Evolutionary conservation across 2,888 invertebrate genomes (phyloP).

Genomic region (Itoplectis maculator): DNA sequence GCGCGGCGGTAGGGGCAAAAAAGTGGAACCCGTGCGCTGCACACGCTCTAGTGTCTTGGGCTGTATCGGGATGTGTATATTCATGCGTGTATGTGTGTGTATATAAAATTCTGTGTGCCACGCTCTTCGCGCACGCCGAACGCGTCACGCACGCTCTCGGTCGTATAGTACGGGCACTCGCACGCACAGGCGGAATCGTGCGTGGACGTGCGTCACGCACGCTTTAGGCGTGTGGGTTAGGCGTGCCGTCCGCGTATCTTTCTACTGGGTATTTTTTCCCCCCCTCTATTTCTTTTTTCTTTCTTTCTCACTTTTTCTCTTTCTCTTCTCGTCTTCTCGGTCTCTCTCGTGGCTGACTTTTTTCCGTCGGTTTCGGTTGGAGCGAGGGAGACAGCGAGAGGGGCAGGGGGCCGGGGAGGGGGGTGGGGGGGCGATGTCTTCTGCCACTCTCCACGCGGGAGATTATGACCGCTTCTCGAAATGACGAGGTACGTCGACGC

Average conservation of each 20-base stretch:
- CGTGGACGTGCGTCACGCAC: conserved; percentile 67
- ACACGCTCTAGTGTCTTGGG: conserved; percentile 33
- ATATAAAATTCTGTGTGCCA: conserved; percentile 70
- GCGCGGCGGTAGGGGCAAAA: conserved; percentile 66
- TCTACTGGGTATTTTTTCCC: conserved; percentile 38
- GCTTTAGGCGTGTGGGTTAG: conserved; percentile 70
- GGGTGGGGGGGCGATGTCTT: no score
- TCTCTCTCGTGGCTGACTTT: conserved; percentile 21
- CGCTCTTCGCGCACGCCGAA: conserved; percentile 80
- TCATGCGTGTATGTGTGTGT: neutral
- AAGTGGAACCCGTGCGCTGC: conserved; percentile 69
- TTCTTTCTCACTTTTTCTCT: no score
- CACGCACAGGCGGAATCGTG: conserved; percentile 58
- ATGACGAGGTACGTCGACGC: conserved; percentile 67
- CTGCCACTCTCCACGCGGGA: conserved; percentile 21
- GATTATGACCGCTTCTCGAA: conserved; percentile 65
- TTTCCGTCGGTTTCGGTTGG: conserved; percentile 2
- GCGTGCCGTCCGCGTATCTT: conserved; percentile 54
- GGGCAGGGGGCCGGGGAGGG: no score
- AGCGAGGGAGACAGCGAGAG: neutral
- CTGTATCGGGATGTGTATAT: neutral
- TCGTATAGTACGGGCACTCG: neutral
- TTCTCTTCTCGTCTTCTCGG: no score
- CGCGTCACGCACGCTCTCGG: conserved; percentile 57
- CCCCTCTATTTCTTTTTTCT: conserved; percentile 21